Conservation (phyloP, 2,888 invertebrate species). For the Ctena decussata region DNA sequence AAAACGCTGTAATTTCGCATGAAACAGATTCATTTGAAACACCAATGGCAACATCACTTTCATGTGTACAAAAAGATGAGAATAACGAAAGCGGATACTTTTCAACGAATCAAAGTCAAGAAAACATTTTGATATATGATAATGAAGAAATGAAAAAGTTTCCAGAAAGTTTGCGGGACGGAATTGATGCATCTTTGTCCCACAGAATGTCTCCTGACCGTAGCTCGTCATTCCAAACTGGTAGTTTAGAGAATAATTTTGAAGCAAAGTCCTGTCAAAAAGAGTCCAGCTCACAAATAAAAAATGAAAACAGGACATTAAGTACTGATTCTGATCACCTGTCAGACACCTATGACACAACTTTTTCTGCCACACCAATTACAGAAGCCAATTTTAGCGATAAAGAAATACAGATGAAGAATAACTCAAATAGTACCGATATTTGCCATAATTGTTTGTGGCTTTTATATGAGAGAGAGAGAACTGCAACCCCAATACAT, state of each 20-base stretch:
- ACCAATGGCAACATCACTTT: too few relatives aligned
- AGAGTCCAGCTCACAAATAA: too few relatives aligned
- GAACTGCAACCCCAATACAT: neutral
- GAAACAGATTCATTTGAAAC: too few relatives aligned
- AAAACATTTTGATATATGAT: too few relatives aligned
- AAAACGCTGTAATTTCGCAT: too few relatives aligned
- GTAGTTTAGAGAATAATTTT: neutral
- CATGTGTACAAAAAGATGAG: neutral
- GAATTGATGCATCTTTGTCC: neutral
- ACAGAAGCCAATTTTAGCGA: neutral
- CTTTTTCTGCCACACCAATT: too few relatives aligned
- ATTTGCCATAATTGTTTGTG: neutral
- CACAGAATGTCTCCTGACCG: neutral
- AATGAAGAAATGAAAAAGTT: neutral
- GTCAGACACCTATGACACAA: too few relatives aligned
- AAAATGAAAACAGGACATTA: too few relatives aligned
- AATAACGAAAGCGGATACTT: neutral
- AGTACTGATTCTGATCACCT: too few relatives aligned
- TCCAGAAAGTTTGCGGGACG: neutral
- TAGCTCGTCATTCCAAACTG: neutral
- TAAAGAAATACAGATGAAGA: neutral
- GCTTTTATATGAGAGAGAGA: neutral
- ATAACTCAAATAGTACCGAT: neutral
- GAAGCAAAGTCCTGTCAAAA: neutral
- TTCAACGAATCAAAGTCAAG: neutral